Conservation (phyloP, 2,888 invertebrate species). For the Diadegma fenestrale region DNA sequence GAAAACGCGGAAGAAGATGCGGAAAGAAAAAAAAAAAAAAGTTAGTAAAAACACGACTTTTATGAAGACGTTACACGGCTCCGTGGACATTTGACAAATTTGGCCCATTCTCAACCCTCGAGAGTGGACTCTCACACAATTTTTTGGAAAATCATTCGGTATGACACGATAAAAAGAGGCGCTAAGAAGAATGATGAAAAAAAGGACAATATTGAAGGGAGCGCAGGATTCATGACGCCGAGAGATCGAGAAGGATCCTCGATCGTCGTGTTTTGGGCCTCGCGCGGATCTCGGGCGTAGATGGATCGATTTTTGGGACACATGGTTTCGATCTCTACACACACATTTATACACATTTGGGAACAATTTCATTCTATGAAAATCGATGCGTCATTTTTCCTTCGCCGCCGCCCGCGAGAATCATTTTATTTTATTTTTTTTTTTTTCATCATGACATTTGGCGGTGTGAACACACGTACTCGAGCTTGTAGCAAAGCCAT, state of each 20-base stretch:
- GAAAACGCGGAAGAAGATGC: neutral
- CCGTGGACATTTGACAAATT: slow-evolving; percentile 81
- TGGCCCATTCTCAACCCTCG: slow-evolving; percentile 68
- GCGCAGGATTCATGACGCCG: slow-evolving; percentile 23
- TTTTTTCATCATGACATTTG: slow-evolving; percentile 11
- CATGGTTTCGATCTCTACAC: too few relatives aligned
- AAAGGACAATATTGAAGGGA: slow-evolving; percentile 32
- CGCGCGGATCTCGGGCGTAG: too few relatives aligned
- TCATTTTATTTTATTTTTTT: slow-evolving; percentile 50
- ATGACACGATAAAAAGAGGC: slow-evolving; percentile 15
- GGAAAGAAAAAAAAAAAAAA: slow-evolving; percentile 19
- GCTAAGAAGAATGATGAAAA: neutral
- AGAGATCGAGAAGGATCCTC: slow-evolving; percentile 35
- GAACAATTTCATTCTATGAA: slow-evolving; percentile 70
- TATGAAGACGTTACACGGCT: slow-evolving; percentile 79
- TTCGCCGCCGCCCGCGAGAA: slow-evolving; percentile 47
- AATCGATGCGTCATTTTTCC: slow-evolving; percentile 82
- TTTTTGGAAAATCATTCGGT: slow-evolving; percentile 12
- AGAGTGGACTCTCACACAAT: slow-evolving; percentile 37
- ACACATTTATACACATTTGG: neutral
- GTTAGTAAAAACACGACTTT: slow-evolving; percentile 68
- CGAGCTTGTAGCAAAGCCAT: slow-evolving; percentile 24
- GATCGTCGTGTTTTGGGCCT: too few relatives aligned
- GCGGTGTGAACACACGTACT: slow-evolving; percentile 48
- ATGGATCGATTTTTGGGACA: slow-evolving; percentile 45